Conservation (phyloP, 2,888 invertebrate genomes). For the Trissolcus japonicus region DNA sequence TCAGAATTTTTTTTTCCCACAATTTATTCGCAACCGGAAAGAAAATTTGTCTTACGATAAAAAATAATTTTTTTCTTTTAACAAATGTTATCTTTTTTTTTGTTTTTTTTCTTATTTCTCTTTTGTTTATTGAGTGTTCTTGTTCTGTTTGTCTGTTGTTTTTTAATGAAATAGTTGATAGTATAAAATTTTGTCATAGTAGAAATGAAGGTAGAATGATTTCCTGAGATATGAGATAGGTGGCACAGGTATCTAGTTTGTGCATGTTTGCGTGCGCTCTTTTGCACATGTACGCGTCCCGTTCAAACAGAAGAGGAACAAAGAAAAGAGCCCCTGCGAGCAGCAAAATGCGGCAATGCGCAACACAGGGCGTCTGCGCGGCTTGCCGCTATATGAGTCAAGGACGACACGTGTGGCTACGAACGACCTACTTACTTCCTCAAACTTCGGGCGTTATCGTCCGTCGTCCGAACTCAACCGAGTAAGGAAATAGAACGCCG, state of each 20-base stretch:
- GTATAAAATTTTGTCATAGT: too few species aligned
- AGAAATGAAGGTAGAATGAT: too few species aligned
- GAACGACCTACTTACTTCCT: slow-evolving; percentile 76
- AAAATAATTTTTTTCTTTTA: too few species aligned
- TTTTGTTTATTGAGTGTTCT: too few species aligned
- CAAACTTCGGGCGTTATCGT: slow-evolving; percentile 71
- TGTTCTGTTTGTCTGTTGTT: too few species aligned
- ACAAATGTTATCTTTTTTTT: too few species aligned
- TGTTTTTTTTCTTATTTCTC: too few species aligned
- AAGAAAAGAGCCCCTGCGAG: slow-evolving; percentile 64
- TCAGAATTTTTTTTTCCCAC: too few species aligned
- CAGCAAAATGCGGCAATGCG: slow-evolving; percentile 70
- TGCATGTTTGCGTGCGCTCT: slow-evolving; percentile 5
- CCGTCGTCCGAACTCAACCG: slow-evolving; percentile 69
- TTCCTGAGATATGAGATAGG: too few species aligned
- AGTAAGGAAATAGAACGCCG: slow-evolving; percentile 70
- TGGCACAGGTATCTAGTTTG: slow-evolving; percentile 6
- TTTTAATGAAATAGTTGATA: too few species aligned
- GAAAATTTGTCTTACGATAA: too few species aligned
- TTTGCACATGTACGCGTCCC: slow-evolving; percentile 25
- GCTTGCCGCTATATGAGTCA: slow-evolving; percentile 74
- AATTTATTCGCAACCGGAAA: too few species aligned
- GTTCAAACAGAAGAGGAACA: slow-evolving; percentile 60
- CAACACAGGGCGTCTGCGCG: slow-evolving; percentile 72
- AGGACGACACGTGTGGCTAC: slow-evolving; percentile 77